phyloP scores from a whole-genome alignment of 2,797 vertebrate genomes.

The Esox masquinongy region DNA sequence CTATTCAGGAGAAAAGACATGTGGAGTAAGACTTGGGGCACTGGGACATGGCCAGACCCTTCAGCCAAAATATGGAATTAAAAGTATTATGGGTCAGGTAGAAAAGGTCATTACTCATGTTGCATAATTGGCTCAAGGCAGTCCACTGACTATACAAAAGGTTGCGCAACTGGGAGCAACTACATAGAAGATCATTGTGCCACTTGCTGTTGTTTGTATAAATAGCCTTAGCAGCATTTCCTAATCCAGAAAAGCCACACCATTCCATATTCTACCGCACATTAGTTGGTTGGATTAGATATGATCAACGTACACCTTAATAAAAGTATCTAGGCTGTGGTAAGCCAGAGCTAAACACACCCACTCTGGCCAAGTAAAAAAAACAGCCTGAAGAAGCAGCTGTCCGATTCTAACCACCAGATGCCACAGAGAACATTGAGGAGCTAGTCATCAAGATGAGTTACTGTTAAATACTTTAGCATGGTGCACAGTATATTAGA shows the following conservation, averaged over 20 bases:
- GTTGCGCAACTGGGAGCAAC: constrained; percentile 57
- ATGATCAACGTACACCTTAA: constrained; percentile 36
- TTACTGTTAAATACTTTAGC: constrained; percentile 42
- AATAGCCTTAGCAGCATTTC: not conserved
- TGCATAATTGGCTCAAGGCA: constrained; percentile 67
- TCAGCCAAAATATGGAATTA: constrained; percentile 56
- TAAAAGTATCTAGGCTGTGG: constrained; percentile 31
- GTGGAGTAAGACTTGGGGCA: constrained; percentile 43
- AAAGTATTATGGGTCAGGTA: constrained; percentile 61
- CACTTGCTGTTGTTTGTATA: not conserved
- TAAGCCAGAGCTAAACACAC: constrained; percentile 39
- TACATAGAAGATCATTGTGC: constrained; percentile 39
- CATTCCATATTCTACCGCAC: not conserved
- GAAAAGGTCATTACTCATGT: constrained; percentile 65
- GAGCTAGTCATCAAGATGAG: constrained; percentile 45
- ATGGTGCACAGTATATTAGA: not conserved
- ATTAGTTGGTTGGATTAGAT: constrained; percentile 4
- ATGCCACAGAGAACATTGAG: constrained; percentile 53
- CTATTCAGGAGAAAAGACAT: constrained; percentile 56
- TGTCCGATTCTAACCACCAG: constrained; percentile 58
- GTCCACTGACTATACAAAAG: constrained; percentile 64
- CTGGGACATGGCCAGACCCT: constrained; percentile 4
- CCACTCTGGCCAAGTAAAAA: constrained; percentile 45
- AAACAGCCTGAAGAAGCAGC: constrained; percentile 45
- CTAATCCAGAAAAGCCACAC: not conserved